Evolutionary conservation across 2,888 invertebrate genomes (phyloP).

Genomic region (Hypena proboscidalis): DNA sequence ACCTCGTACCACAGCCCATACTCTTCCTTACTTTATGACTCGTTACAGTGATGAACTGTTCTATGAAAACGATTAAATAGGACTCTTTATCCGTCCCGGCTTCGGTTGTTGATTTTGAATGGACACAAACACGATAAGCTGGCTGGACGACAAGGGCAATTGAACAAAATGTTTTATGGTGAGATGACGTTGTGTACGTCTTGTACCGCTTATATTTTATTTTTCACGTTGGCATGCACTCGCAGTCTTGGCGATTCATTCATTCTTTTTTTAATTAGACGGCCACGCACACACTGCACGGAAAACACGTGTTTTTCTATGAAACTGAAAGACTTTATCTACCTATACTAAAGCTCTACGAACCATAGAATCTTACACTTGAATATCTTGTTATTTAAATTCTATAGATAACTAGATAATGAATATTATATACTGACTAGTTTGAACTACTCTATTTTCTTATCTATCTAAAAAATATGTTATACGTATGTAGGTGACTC

Average conservation of each 20-base stretch:
- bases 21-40: slow-evolving; percentile 62
- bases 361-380: slow-evolving; percentile 1
- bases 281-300: slow-evolving; percentile 74
- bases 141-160: slow-evolving; percentile 67
- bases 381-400: slow-evolving; percentile 6
- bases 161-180: slow-evolving; percentile 83
- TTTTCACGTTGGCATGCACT: slow-evolving; percentile 75
- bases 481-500: slow-evolving; percentile 11
- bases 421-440: slow-evolving; percentile 12
- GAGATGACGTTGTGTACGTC: slow-evolving; percentile 76
- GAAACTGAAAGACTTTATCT: slow-evolving; percentile 14
- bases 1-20: slow-evolving; percentile 22
- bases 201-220: slow-evolving; percentile 67
- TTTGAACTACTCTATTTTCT: slow-evolving; percentile 11
- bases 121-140: slow-evolving; percentile 69
- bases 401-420: slow-evolving; percentile 7
- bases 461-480: slow-evolving; percentile 14
- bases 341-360: not conserved
- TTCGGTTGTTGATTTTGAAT: slow-evolving; percentile 64
- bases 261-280: slow-evolving; percentile 53
- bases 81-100: slow-evolving; percentile 43
- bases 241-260: slow-evolving; percentile 59
- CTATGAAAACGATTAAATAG: slow-evolving; percentile 61
- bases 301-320: slow-evolving; percentile 51
- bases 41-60: slow-evolving; percentile 75